Evolutionary conservation across 2,113 vertebrate genomes (phyloP).

Genomic region (Mesitornis unicolor): DNA sequence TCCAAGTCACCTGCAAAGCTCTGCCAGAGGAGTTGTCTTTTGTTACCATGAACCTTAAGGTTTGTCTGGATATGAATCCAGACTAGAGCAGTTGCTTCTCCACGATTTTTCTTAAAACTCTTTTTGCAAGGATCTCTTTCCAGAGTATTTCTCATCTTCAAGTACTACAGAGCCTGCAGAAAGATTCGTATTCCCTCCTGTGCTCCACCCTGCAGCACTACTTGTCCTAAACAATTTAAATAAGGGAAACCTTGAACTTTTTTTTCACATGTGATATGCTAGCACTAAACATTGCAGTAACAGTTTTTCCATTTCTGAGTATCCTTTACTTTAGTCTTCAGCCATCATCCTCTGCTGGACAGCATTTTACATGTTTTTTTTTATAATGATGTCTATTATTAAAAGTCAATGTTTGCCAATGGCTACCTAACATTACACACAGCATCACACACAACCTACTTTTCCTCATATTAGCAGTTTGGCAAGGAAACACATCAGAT

Average conservation of each 20-base stretch:
- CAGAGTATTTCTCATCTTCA: not conserved
- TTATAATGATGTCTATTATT: not conserved
- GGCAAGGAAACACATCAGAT: not conserved
- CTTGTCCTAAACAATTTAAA: not conserved
- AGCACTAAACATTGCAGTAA: not conserved
- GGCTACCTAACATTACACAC: not conserved
- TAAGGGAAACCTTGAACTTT: not conserved
- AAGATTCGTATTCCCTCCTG: not conserved
- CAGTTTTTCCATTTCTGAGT: not conserved
- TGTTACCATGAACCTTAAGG: accelerated
- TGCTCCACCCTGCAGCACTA: not conserved
- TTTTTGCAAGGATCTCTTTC: not conserved
- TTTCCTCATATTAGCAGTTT: not conserved
- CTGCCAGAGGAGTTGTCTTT: not conserved
- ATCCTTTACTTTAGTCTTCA: not conserved
- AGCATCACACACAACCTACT: not conserved
- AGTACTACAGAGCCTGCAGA: not conserved
- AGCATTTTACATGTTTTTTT: not conserved
- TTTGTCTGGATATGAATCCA: not conserved
- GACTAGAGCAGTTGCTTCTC: not conserved
- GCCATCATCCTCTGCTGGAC: not conserved
- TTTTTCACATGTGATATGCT: not conserved
- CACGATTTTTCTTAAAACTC: not conserved
- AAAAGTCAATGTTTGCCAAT: not conserved
- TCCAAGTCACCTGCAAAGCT: not conserved